These are phyloP conservation scores for Agonopterix arenella DNA, from an alignment of 2,888 invertebrate species.

Conservation along the genomic window DNA sequence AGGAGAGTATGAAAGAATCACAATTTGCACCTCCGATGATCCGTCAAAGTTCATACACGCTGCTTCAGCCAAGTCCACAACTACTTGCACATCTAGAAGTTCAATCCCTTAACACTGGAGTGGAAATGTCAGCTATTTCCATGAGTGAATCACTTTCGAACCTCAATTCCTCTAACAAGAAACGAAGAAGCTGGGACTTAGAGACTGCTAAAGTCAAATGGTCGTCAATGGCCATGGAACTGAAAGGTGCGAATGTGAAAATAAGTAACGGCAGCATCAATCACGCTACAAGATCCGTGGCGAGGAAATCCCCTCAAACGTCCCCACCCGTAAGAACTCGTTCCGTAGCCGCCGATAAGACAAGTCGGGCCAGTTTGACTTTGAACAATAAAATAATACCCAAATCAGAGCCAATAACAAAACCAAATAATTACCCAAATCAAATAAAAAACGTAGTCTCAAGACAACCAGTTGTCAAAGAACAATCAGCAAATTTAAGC, in stretches of 20 bases:
- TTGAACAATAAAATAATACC: slow-evolving; percentile 21
- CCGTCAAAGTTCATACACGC: slow-evolving; percentile 86
- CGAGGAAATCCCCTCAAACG: slow-evolving; percentile 21
- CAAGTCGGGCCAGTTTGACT: slow-evolving; percentile 17
- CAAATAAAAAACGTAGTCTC: slow-evolving; percentile 24
- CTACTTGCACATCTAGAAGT: slow-evolving; percentile 80
- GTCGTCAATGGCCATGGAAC: slow-evolving; percentile 67
- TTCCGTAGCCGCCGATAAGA: slow-evolving; percentile 28
- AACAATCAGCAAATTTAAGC: slow-evolving; percentile 5
- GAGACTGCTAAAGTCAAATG: slow-evolving; percentile 68
- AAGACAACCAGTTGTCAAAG: slow-evolving; percentile 26
- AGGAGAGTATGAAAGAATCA: slow-evolving; percentile 39
- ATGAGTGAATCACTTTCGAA: slow-evolving; percentile 69
- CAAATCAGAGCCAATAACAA: slow-evolving; percentile 36
- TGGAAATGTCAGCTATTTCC: slow-evolving; percentile 65
- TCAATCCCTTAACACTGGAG: slow-evolving; percentile 60
- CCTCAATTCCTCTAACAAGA: slow-evolving; percentile 41
- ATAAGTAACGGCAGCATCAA: not conserved
- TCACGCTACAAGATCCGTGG: slow-evolving; percentile 11
- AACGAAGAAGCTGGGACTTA: slow-evolving; percentile 66
- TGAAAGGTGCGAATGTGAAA: slow-evolving; percentile 32
- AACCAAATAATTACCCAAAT: slow-evolving; percentile 26
- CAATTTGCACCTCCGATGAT: slow-evolving; percentile 59
- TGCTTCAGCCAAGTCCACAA: slow-evolving; percentile 86
- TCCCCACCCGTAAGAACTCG: slow-evolving; percentile 24